Evolutionary conservation across 23 tunicate genomes (phyloP), one percentile per base, ranked within the genome.

Genomic region (Clavelina lepadiformis): DNA sequence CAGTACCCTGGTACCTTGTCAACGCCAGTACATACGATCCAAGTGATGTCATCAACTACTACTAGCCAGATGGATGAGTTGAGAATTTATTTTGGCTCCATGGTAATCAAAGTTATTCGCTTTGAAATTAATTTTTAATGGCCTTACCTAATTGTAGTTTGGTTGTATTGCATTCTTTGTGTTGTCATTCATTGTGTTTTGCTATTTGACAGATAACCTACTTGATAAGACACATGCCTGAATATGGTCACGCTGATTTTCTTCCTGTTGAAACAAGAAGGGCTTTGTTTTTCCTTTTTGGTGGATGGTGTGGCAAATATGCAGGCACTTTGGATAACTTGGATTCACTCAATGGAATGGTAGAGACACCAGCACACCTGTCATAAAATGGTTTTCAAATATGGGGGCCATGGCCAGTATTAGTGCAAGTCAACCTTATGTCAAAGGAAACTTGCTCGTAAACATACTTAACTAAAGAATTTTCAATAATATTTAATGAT

Each of bases 251-350:
- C 8, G 5, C 35, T 5, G 32, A 52, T 33, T 67, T 73, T 38
- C 33, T 79, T 33, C 65, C 82, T 1, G 36, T 51, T 28, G 87
- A 73, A 27, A 63, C 69, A 1, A 60, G 85, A 46, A 63, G 72
- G 46, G 31, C 44, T 22, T 59, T 88, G 61, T 88, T 88, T 49
- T 74, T 72, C 45, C 22, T 88, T 19, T 88, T 88, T 33, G 78
- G 96, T 20, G 58, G 61, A 13, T 88, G 87, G 96, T 88, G 81
- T 49, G 73, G 71, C 46, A 88, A 88, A 61, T 84, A 65, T 31
- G 74, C 67, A 28, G 71, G 56, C 32, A 69, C 84, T 4, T 38
- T 68, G 45, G 84, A 78, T 2, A 57, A 34, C 37, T 46, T 66
- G 33, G 72, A 66, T 46, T 46, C 22, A 21, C 56, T 45, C 57